These are phyloP conservation scores for Meda fulgida DNA, from an alignment of 2,797 vertebrate species.

Conservation along the genomic window DNA sequence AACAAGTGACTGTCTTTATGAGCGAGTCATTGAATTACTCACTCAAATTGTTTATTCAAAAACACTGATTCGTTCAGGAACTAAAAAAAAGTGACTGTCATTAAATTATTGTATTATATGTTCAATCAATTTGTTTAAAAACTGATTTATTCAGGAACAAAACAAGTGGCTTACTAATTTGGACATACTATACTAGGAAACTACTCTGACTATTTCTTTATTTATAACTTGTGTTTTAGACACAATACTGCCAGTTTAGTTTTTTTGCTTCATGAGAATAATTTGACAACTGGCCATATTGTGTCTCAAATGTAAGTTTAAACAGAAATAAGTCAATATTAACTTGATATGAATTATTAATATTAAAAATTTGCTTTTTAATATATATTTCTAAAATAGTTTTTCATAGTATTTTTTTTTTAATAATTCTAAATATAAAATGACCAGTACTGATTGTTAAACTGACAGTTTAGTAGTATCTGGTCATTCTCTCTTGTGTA, in stretches of 20 bases:
- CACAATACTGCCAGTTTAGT: background rate
- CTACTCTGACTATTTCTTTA: background rate
- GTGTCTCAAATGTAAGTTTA: too few species aligned
- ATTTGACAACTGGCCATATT: background rate
- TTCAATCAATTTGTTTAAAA: too few species aligned
- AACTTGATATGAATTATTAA: too few species aligned
- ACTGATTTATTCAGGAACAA: background rate
- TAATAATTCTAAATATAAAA: background rate
- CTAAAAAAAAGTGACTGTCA: background rate
- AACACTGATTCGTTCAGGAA: background rate
- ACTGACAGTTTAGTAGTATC: background rate
- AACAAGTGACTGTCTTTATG: background rate
- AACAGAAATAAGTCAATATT: too few species aligned
- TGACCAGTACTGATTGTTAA: background rate
- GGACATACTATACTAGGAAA: background rate
- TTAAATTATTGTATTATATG: background rate
- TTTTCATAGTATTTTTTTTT: too few species aligned
- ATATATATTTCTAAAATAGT: too few species aligned
- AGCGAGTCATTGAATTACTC: background rate
- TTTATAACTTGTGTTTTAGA: background rate
- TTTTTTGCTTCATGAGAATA: background rate
- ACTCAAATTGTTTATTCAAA: background rate
- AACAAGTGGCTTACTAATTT: background rate
- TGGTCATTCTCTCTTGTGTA: slow-evolving; percentile 28
- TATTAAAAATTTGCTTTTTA: too few species aligned